A percentile compares a stretch with the other conserved stretches of the same genome.
Evolutionary conservation across 2,888 invertebrate species (phyloP).

Genomic region (Pterostichus madidus): DNA sequence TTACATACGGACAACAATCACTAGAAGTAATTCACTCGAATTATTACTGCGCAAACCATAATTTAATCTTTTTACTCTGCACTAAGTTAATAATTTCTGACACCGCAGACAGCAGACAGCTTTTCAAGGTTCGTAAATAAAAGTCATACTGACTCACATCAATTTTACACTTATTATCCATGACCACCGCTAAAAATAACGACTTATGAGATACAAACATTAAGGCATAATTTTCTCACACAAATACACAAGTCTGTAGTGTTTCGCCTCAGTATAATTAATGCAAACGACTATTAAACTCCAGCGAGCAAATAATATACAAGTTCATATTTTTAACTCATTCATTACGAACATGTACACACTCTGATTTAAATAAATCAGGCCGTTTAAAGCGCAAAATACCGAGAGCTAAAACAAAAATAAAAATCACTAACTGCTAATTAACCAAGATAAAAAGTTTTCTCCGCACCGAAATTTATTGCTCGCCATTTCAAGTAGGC

Average conservation of each 20-base stretch:
- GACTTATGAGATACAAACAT: constrained; percentile 23
- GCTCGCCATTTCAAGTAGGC: constrained; percentile 46
- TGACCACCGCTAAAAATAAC: constrained; percentile 36
- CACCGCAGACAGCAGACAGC: constrained; percentile 7
- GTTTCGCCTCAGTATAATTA: constrained; percentile 29
- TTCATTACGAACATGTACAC: constrained; percentile 43
- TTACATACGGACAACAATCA: too few relatives aligned
- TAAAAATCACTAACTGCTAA: constrained; percentile 48
- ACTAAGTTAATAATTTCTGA: constrained; percentile 15
- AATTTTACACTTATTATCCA: constrained; percentile 35
- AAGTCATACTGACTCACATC: constrained; percentile 28
- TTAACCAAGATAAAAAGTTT: constrained; percentile 54
- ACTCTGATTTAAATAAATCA: constrained; percentile 50
- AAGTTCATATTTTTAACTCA: constrained; percentile 24
- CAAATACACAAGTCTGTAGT: background rate
- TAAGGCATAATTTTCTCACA: constrained; percentile 45
- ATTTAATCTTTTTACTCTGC: constrained; percentile 10
- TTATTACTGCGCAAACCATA: background rate
- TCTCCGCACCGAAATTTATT: constrained; percentile 54
- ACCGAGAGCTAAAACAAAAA: constrained; percentile 44
- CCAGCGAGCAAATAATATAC: constrained; percentile 29
- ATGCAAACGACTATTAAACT: constrained; percentile 41
- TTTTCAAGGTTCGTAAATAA: constrained; percentile 36
- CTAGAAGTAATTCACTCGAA: too few relatives aligned
- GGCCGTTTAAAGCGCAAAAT: constrained; percentile 49